Conservation (phyloP, 2,113 vertebrate species). For the Nycticorax nycticorax region DNA sequence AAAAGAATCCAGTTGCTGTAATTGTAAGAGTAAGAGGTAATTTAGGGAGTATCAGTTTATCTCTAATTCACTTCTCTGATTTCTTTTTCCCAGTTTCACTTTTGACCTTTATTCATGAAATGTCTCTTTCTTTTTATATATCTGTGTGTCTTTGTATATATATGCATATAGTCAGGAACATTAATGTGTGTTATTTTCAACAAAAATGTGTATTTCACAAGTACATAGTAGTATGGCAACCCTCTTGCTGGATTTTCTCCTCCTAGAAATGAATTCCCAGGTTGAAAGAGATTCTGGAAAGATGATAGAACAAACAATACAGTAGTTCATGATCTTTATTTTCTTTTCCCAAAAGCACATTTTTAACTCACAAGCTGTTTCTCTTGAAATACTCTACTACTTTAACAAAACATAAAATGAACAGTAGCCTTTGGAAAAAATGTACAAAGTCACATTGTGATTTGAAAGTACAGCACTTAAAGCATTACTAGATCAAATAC, state of each 20-base stretch:
- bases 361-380: not conserved
- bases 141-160: not conserved
- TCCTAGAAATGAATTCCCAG: not conserved
- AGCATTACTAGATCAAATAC: not conserved
- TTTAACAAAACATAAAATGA: not conserved
- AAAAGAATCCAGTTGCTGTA: not conserved
- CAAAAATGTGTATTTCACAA: not conserved
- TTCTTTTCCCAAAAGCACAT: not conserved
- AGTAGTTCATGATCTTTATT: not conserved
- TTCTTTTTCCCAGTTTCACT: not conserved
- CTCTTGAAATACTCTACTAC: not conserved
- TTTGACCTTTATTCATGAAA: not conserved
- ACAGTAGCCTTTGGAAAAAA: not conserved
- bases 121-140: not conserved
- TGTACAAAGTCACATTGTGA: not conserved
- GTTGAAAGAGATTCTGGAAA: not conserved
- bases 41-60: not conserved
- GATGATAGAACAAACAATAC: not conserved
- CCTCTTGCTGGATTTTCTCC: not conserved
- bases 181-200: not conserved
- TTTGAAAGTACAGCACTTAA: not conserved
- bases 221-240: not conserved
- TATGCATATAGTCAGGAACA: not conserved
- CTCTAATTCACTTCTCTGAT: not conserved
- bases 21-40: not conserved